Evolutionary conservation across 2,888 invertebrate species (phyloP).

Genomic region (Calameuta idolon): DNA sequence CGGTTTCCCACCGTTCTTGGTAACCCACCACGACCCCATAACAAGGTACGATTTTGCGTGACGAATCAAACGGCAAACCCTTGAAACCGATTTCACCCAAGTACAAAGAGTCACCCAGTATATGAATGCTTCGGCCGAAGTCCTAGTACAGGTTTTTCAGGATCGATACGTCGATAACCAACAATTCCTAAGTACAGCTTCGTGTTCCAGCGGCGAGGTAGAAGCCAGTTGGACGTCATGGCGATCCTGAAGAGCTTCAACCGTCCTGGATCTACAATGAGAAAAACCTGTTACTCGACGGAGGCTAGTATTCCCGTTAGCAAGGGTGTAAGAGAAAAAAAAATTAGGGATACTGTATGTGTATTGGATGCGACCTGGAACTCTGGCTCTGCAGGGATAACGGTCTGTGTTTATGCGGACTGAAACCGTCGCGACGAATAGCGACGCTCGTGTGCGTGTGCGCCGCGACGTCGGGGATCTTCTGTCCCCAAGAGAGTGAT

Average conservation of each 20-base stretch:
- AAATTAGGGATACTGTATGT: neutral
- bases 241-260: neutral
- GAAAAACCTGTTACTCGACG: neutral
- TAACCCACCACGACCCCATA: neutral
- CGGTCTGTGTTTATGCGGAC: neutral
- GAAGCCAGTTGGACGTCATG: neutral
- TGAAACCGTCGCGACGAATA: neutral
- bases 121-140: neutral
- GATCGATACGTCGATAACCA: neutral
- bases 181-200: neutral
- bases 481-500: slow-evolving; percentile 35
- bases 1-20: neutral
- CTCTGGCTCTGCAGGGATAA: neutral
- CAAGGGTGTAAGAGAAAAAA: neutral
- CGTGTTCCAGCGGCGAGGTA: neutral
- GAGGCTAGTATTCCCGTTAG: neutral
- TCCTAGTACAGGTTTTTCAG: neutral
- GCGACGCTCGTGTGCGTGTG: slow-evolving; percentile 1
- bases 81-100: neutral
- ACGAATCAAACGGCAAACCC: neutral
- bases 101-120: neutral
- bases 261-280: neutral
- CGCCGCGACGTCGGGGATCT: slow-evolving; percentile 3
- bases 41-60: neutral
- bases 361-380: neutral